A percentile compares a stretch with the other conserved stretches of the same genome.
phyloP scores from a whole-genome alignment of 1,140 invertebrate genomes.

The Hyles vespertilio region DNA sequence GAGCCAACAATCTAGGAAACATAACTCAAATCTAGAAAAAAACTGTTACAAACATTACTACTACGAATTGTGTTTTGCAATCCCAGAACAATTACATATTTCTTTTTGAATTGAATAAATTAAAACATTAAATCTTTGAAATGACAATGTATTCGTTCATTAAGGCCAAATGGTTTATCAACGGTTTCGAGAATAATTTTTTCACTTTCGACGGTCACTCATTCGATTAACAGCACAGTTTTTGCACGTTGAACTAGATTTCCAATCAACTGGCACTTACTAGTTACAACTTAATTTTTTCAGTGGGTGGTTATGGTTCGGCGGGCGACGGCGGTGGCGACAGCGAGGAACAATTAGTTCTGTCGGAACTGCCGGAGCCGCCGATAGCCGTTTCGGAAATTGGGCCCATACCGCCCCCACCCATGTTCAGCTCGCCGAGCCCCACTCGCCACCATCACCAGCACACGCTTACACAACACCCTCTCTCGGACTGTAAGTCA shows the following conservation, averaged over 20 bases:
- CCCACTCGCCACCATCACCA: constrained; percentile 79
- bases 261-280: background rate
- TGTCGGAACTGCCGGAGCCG: constrained; percentile 91
- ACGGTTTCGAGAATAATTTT: too few species aligned
- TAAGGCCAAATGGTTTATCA: too few species aligned
- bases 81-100: too few species aligned
- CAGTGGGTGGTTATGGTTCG: constrained; percentile 51
- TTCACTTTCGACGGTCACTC: too few species aligned
- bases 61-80: too few species aligned
- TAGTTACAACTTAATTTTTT: constrained; percentile 9
- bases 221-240: too few species aligned
- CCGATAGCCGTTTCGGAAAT: constrained; percentile 94
- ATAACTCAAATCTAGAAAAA: too few species aligned
- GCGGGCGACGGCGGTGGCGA: constrained; percentile 51
- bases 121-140: too few species aligned
- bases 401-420: constrained; percentile 95
- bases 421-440: constrained; percentile 95
- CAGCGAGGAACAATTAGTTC: constrained; percentile 77
- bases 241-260: background rate
- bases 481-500: constrained; percentile 69
- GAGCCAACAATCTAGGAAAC: too few species aligned
- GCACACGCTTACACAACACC: constrained; percentile 53
- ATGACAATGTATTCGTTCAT: too few species aligned
- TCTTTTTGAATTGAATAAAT: too few species aligned
- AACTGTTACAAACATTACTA: too few species aligned